Conservation (phyloP, 2,888 invertebrate species). For the Tetropium fuscum region DNA sequence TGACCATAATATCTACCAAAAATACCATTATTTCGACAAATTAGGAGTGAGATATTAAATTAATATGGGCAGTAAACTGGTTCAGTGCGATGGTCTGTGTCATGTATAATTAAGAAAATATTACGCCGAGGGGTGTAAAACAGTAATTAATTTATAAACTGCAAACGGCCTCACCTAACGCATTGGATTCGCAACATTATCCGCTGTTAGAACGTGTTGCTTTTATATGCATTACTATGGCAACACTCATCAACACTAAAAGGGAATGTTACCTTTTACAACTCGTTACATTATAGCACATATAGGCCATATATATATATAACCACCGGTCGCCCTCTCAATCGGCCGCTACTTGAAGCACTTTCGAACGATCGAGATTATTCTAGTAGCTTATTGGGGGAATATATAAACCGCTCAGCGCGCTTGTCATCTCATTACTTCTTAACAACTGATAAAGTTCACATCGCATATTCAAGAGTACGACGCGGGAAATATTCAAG, state of each 20-base stretch:
- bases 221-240: slow-evolving; percentile 13
- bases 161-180: slow-evolving; percentile 16
- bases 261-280: slow-evolving; percentile 7
- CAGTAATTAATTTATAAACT: slow-evolving; percentile 24
- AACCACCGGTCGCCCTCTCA: no score
- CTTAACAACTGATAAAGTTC: no score
- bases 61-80: slow-evolving; percentile 12
- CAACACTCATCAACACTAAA: slow-evolving; percentile 14
- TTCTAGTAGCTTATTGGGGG: no score
- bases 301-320: no score
- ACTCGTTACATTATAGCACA: neutral
- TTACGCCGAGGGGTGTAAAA: slow-evolving; percentile 12
- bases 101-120: slow-evolving; percentile 23
- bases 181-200: neutral
- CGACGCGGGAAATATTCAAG: no score
- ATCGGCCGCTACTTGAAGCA: no score
- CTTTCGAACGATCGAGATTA: no score
- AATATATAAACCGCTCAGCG: no score
- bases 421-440: no score
- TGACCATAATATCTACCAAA: no score
- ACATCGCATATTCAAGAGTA: no score
- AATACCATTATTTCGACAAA: slow-evolving; percentile 7
- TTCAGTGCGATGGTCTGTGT: slow-evolving; percentile 3
- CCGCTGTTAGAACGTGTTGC: slow-evolving; percentile 2
- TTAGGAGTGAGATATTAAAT: slow-evolving; percentile 3